These are phyloP conservation scores for Drosophila persimilis DNA, from an alignment of 1,140 invertebrate species.

Conservation along the genomic window DNA sequence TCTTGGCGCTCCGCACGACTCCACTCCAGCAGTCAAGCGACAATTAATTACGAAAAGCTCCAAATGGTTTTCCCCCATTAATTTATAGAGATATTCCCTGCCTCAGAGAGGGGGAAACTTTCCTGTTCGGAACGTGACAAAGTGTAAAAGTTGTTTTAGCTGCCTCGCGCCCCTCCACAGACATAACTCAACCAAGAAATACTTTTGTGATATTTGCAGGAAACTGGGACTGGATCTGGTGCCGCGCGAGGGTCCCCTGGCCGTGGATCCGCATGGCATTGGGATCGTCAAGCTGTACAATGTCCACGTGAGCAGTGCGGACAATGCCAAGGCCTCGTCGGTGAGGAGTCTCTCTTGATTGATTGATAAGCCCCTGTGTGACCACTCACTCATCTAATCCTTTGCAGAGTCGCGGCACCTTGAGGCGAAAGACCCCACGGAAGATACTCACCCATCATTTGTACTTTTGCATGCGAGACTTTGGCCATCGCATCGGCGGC, in stretches of 20 bases:
- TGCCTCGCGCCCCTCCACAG: constrained; percentile 35
- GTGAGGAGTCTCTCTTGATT: constrained; percentile 83
- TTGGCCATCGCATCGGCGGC: constrained; percentile 92
- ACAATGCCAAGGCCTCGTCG: constrained; percentile 89
- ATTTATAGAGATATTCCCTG: constrained; percentile 33
- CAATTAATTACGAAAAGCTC: constrained; percentile 72
- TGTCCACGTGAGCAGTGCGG: constrained; percentile 92
- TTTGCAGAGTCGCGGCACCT: constrained; percentile 86
- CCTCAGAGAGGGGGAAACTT: constrained; percentile 11
- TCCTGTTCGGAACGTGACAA: constrained; percentile 57
- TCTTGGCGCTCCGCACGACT: constrained; percentile 60
- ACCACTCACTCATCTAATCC: not conserved
- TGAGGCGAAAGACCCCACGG: constrained; percentile 87
- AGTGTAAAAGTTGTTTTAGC: constrained; percentile 66
- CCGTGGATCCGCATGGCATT: constrained; percentile 94
- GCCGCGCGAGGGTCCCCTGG: constrained; percentile 92
- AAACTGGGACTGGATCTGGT: constrained; percentile 96
- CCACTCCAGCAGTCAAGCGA: constrained; percentile 13
- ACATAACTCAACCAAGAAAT: constrained; percentile 33
- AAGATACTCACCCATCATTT: constrained; percentile 91
- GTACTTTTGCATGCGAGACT: constrained; percentile 94
- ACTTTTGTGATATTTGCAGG: constrained; percentile 85
- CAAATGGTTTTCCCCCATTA: constrained; percentile 41
- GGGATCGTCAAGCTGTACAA: constrained; percentile 95
- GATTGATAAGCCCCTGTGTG: not conserved